Base-by-base conservation (phyloP, 2,888 invertebrate species). In the Dicycla oo region DNA sequence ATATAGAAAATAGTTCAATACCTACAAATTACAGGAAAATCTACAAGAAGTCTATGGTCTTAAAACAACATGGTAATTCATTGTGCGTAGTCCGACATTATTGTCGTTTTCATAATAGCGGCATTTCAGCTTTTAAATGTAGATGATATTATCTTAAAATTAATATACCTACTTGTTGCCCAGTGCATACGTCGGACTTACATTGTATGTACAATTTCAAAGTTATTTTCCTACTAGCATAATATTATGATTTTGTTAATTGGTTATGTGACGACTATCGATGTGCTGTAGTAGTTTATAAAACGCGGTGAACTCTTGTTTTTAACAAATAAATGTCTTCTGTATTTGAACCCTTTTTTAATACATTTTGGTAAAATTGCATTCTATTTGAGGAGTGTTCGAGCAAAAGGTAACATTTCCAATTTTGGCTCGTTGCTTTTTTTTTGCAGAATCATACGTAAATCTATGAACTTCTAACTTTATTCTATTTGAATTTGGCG, bases 41-140 rank as follows among this genome's bases (percentile, higher is more conserved):
- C n/a, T n/a, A n/a, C n/a, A n/a, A n/a, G n/a, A n/a, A n/a, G n/a
- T n/a, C n/a, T n/a, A n/a, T n/a, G n/a, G n/a, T n/a, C n/a, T n/a
- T n/a, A n/a, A n/a, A n/a, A n/a, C n/a, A n/a, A n/a, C n/a, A n/a
- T n/a, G n/a, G n/a, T n/a, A n/a, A n/a, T n/a, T n/a, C n/a, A n/a
- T n/a, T n/a, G n/a, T n/a, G n/a, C n/a, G n/a, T n/a, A n/a, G n/a
- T n/a, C n/a, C n/a, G n/a, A n/a, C n/a, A n/a, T n/a, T n/a, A n/a
- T n/a, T n/a, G n/a, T n/a, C n/a, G n/a, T n/a, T n/a, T n/a, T n/a
- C n/a, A n/a, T n/a, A n/a, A n/a, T n/a, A n/a, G n/a, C n/a, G n/a
- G n/a, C n/a, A n/a, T n/a, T n/a, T n/a, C n/a, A 47, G n/a, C 11
- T 47, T 69, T 47, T 47, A 47, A 43, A 69, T 43, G 15, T 49